phyloP scores from a whole-genome alignment of 2,113 vertebrate species.

The Isurus oxyrinchus region DNA sequence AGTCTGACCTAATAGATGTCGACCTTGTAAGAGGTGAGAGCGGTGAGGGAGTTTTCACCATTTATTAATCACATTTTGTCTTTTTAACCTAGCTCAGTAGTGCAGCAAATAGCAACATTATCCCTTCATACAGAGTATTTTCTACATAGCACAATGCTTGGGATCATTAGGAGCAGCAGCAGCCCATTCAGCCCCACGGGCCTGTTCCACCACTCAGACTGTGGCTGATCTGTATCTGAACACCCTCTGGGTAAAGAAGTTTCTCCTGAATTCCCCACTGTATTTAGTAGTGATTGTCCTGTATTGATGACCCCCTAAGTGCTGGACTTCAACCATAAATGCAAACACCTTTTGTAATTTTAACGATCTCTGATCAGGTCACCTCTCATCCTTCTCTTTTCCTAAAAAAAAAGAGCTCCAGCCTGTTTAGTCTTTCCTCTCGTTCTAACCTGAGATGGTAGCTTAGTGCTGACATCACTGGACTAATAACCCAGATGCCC shows the following conservation, averaged over 20 bases:
- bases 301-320: not conserved
- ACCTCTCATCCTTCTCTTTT: not conserved
- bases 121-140: not conserved
- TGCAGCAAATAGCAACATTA: not conserved
- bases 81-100: not conserved
- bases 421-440: not conserved
- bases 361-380: not conserved
- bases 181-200: not conserved
- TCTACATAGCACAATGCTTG: not conserved
- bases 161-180: too few relatives aligned
- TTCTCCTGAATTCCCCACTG: too few relatives aligned
- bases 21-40: slow-evolving; percentile 85
- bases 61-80: not conserved
- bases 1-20: slow-evolving; percentile 89
- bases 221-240: not conserved
- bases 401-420: not conserved
- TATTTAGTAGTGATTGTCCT: not conserved
- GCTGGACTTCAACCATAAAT: not conserved
- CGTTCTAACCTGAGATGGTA: not conserved
- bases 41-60: not conserved
- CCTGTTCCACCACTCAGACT: not conserved
- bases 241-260: too few relatives aligned
- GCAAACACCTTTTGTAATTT: not conserved
- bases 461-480: too few relatives aligned
- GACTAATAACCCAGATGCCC: too few relatives aligned